Percentiles rank a stretch among this genome's conserved stretches.
Evolutionary conservation across 2,113 vertebrate species (phyloP).

Genomic region (Hyperoodon ampullatus): DNA sequence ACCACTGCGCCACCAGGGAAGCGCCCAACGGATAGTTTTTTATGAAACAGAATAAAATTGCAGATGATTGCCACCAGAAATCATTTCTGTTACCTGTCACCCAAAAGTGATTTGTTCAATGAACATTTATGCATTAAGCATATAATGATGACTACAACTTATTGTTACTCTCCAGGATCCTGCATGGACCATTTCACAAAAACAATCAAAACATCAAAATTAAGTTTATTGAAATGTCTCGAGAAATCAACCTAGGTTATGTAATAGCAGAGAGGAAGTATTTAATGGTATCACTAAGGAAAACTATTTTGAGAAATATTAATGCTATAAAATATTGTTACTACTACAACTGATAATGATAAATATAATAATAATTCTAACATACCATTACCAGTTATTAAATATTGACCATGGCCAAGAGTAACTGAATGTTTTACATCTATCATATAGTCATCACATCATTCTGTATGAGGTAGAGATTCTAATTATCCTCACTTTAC

Average conservation of each 20-base stretch:
- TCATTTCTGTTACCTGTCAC: neutral
- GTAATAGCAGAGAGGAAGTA: neutral
- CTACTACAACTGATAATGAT: neutral
- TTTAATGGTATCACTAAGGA: neutral
- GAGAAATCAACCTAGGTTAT: neutral
- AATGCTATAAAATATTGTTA: neutral
- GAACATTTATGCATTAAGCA: neutral
- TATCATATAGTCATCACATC: neutral
- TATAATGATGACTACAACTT: neutral
- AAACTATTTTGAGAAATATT: conserved; percentile 33
- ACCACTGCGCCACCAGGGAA: no score
- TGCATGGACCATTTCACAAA: neutral
- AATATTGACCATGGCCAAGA: neutral
- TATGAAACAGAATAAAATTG: conserved; percentile 4
- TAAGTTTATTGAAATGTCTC: neutral
- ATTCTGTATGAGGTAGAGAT: neutral
- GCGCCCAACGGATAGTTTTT: neutral
- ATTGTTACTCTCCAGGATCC: neutral
- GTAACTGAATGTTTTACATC: neutral
- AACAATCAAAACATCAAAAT: neutral
- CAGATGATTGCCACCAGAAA: neutral
- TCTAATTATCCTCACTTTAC: neutral
- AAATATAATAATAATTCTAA: neutral
- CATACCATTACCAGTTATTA: neutral
- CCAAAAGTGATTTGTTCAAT: neutral